phyloP scores from a whole-genome alignment of 2,797 vertebrate species.

The Megaceryle alcyon region DNA sequence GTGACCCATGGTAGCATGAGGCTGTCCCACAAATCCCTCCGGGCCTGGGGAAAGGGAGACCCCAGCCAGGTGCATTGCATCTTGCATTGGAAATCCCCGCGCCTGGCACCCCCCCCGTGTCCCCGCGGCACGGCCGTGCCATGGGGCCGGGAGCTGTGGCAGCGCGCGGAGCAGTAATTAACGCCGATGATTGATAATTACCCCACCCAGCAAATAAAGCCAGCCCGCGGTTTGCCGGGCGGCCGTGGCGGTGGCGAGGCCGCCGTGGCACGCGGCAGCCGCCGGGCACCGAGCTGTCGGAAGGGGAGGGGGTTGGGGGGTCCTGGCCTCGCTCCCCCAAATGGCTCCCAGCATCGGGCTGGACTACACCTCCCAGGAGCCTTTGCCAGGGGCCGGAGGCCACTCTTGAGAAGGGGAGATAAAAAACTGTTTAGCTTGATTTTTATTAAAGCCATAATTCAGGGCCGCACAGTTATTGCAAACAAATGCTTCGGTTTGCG shows the following conservation, averaged over 20 bases:
- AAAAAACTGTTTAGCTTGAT: conserved; percentile 14
- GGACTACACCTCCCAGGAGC: conserved; percentile 76
- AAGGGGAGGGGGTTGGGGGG: background rate
- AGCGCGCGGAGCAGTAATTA: conserved; percentile 1
- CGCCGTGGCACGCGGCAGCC: background rate
- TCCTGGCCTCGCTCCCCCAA: background rate
- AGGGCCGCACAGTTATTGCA: background rate
- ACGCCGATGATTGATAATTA: conserved; percentile 46
- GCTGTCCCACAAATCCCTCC: background rate
- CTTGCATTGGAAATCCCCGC: background rate
- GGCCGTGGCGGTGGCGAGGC: background rate
- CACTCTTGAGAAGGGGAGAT: background rate
- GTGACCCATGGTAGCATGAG: accelerated
- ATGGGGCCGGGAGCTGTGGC: background rate
- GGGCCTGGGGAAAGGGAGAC: background rate
- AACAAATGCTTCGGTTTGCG: background rate
- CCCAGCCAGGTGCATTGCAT: background rate
- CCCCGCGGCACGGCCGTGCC: background rate
- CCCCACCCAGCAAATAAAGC: conserved; percentile 11
- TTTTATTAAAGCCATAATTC: conserved; percentile 56
- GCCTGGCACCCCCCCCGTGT: background rate
- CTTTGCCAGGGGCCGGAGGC: conserved; percentile 21
- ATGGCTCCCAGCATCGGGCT: background rate
- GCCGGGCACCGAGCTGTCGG: background rate
- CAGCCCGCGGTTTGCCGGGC: background rate